phyloP scores from a whole-genome alignment of 2,113 vertebrate species.

The Myiopsitta monachus region DNA sequence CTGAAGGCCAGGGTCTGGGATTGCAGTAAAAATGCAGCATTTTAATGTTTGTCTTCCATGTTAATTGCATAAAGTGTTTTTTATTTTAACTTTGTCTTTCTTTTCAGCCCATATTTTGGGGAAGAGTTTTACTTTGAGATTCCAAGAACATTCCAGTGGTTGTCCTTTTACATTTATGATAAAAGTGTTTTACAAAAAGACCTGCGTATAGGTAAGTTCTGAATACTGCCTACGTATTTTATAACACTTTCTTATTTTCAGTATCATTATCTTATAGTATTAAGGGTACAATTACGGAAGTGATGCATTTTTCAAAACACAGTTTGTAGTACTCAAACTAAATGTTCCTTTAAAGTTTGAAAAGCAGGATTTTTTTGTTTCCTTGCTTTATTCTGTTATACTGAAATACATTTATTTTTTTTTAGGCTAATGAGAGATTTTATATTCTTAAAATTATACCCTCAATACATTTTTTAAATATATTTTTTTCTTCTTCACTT shows the following conservation, averaged over 20 bases:
- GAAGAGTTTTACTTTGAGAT: constrained; percentile 99
- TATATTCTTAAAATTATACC: neutral
- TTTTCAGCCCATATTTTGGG: constrained; percentile 91
- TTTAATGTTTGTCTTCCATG: neutral
- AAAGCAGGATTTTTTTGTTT: neutral
- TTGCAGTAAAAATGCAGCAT: neutral
- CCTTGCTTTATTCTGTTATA: neutral
- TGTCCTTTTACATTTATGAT: constrained; percentile 97
- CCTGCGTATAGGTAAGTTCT: constrained; percentile 87
- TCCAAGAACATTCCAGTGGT: constrained; percentile 94
- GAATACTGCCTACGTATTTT: neutral
- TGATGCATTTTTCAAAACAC: neutral
- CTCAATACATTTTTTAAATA: neutral
- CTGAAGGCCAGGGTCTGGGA: neutral
- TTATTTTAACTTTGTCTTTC: neutral
- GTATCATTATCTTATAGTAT: neutral
- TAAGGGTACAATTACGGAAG: neutral
- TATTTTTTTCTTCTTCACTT: neutral
- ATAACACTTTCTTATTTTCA: neutral
- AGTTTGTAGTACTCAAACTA: neutral
- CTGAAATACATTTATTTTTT: neutral
- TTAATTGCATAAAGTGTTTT: neutral
- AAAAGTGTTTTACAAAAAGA: constrained; percentile 95
- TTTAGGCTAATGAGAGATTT: neutral
- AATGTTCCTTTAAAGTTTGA: neutral